Conservation (phyloP, 2,113 vertebrate genomes). For the Chroicocephalus ridibundus region DNA sequence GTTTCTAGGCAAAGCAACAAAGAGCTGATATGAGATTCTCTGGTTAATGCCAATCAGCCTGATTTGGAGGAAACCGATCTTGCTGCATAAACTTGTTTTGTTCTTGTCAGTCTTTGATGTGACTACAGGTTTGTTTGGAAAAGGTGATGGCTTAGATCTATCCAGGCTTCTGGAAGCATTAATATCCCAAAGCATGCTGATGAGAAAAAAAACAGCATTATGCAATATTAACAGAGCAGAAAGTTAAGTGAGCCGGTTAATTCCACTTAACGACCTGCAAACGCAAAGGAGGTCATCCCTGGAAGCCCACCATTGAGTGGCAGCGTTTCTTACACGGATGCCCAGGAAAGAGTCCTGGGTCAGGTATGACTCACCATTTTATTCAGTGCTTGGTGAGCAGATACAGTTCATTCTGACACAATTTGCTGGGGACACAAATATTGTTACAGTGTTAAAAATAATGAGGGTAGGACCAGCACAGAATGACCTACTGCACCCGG, state of each 20-base stretch:
- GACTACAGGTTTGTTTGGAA: slow-evolving; percentile 32
- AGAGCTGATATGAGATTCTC: slow-evolving; percentile 34
- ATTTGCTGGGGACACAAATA: slow-evolving; percentile 23
- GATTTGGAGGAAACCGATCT: background rate
- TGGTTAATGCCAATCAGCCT: slow-evolving; percentile 18
- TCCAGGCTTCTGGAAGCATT: slow-evolving; percentile 32
- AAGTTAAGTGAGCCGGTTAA: slow-evolving; percentile 11
- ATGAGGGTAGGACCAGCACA: background rate
- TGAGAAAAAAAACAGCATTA: slow-evolving; percentile 5
- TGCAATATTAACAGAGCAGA: background rate
- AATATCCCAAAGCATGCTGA: slow-evolving; percentile 14
- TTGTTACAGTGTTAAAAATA: slow-evolving; percentile 33
- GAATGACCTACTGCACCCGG: background rate
- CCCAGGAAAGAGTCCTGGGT: background rate
- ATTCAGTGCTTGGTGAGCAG: background rate
- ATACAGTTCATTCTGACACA: slow-evolving; percentile 5
- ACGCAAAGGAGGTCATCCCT: background rate
- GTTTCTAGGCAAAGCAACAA: slow-evolving; percentile 35
- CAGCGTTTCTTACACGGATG: background rate
- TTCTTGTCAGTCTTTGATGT: slow-evolving; percentile 58
- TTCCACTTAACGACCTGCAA: background rate
- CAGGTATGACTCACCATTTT: slow-evolving; percentile 40
- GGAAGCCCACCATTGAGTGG: background rate
- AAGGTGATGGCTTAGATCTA: slow-evolving; percentile 45
- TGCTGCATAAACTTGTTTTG: slow-evolving; percentile 50